A percentile compares a stretch with the other conserved stretches of the same genome.
Conservation (phyloP, 2,113 vertebrate species). For the Festucalex cinctus region DNA sequence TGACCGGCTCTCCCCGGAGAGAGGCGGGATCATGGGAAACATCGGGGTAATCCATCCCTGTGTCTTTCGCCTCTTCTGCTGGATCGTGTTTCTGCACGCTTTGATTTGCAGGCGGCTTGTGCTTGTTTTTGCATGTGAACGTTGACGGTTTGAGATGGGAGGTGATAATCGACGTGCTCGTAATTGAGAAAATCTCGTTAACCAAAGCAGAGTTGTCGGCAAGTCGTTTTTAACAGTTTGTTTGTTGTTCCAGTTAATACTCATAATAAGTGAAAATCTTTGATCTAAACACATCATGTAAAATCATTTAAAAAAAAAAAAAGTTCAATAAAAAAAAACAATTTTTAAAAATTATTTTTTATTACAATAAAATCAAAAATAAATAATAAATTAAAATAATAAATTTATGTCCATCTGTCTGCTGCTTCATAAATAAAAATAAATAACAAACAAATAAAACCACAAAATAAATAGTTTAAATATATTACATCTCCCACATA, state of each 20-base stretch:
- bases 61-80: slow-evolving; percentile 36
- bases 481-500: no score
- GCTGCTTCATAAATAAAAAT: no score
- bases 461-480: no score
- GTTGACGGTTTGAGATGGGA: neutral
- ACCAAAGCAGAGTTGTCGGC: neutral
- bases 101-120: neutral
- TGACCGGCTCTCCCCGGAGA: slow-evolving; percentile 60
- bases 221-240: neutral
- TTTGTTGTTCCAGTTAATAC: neutral
- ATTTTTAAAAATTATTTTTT: no score
- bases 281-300: no score
- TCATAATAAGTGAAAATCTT: no score
- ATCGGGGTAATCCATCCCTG: slow-evolving; percentile 61
- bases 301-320: no score
- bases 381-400: no score
- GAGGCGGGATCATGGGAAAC: slow-evolving; percentile 68
- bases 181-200: neutral
- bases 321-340: no score
- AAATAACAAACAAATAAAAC: no score
- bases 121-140: neutral
- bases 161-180: neutral
- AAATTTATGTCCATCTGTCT: no score
- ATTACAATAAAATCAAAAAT: no score
- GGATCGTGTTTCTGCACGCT: slow-evolving; percentile 46